Conservation (phyloP, 2,888 invertebrate species). For the Philopedon plagiatum region DNA sequence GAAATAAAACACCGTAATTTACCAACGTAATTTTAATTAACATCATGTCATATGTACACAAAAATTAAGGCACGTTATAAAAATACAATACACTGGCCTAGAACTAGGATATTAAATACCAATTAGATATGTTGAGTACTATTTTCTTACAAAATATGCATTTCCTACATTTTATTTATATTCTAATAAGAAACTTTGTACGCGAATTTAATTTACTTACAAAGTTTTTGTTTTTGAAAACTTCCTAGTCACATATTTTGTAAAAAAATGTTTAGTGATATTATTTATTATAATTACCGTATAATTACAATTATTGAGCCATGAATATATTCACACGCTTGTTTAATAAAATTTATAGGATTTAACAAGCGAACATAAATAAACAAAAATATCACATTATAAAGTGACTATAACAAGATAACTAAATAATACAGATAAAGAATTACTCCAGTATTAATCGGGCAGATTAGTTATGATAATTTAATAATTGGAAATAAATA, state of each 20-base stretch:
- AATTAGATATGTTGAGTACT: conserved; percentile 29
- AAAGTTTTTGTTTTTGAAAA: not conserved
- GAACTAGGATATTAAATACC: conserved; percentile 48
- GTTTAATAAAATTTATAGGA: conserved; percentile 39
- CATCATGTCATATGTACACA: conserved; percentile 54
- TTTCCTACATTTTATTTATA: not conserved
- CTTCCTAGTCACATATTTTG: not conserved
- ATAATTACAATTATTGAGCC: conserved; percentile 39
- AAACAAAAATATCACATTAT: conserved; percentile 45
- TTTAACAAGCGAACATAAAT: conserved; percentile 34
- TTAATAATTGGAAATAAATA: too few species aligned
- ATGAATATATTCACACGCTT: conserved; percentile 25
- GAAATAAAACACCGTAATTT: conserved; percentile 20
- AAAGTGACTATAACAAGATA: conserved; percentile 37
- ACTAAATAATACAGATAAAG: conserved; percentile 22
- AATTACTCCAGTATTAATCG: conserved; percentile 8
- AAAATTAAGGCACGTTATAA: conserved; percentile 60
- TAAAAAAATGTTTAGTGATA: not conserved
- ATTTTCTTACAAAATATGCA: conserved; percentile 28
- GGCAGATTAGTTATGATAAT: not conserved
- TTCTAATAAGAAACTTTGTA: not conserved
- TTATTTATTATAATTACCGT: conserved; percentile 9
- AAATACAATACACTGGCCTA: conserved; percentile 60
- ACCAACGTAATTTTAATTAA: conserved; percentile 53
- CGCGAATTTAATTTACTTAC: not conserved